Conservation (phyloP, 2,113 vertebrate species). For the Prochilodus magdalenae region DNA sequence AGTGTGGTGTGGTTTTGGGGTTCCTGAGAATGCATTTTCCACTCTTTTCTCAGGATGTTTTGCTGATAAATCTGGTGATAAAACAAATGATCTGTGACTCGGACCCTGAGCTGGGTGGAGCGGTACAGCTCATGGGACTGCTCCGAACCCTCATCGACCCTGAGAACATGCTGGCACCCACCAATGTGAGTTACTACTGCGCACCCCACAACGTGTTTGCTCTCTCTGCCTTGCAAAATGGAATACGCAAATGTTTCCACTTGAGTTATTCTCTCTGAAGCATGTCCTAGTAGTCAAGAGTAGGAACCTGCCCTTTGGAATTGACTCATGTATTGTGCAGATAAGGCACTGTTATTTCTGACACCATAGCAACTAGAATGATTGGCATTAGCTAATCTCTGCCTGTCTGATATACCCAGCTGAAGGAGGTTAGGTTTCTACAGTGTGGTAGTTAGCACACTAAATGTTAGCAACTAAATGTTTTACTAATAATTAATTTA, state of each 20-base stretch:
- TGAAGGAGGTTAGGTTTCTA: background rate
- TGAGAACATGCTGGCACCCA: slow-evolving; percentile 97
- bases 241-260: background rate
- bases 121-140: slow-evolving; percentile 97
- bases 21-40: background rate
- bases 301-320: background rate
- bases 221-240: background rate
- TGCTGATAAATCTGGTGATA: slow-evolving; percentile 98
- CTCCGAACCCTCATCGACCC: slow-evolving; percentile 96
- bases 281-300: background rate
- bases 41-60: slow-evolving; percentile 85
- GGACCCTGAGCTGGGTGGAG: slow-evolving; percentile 95
- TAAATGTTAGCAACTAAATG: too few species aligned
- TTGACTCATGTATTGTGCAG: background rate
- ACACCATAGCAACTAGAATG: slow-evolving; percentile 1
- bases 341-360: background rate
- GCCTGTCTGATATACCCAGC: background rate
- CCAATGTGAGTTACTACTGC: slow-evolving; percentile 85
- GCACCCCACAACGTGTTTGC: background rate
- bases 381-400: background rate
- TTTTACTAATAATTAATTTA: too few species aligned
- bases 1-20: too few species aligned
- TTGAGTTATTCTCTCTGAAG: background rate
- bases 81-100: slow-evolving; percentile 99
- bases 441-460: background rate